These are phyloP conservation scores for Artibeus lituratus DNA, from an alignment of 2,797 vertebrate species.

Conservation along the genomic window DNA sequence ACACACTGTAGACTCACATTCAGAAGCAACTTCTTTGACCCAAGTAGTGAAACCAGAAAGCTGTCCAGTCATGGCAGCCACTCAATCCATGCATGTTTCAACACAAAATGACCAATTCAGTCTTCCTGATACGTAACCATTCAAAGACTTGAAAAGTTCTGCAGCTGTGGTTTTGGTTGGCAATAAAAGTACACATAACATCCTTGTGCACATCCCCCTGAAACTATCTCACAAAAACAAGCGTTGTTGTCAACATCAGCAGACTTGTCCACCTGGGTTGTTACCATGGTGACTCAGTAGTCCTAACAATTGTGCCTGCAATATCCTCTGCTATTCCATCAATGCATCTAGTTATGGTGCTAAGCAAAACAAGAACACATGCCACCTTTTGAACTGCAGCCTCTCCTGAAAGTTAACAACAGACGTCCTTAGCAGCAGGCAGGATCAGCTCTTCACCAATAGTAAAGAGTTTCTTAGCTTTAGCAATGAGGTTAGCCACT, in stretches of 20 bases:
- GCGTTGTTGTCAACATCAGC: neutral
- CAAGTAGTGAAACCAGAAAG: too few species aligned
- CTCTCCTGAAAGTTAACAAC: neutral
- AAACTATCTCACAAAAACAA: neutral
- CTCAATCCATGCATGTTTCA: too few species aligned
- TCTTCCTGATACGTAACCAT: too few species aligned
- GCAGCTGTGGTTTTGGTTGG: too few species aligned
- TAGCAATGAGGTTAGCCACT: too few species aligned
- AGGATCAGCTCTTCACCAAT: neutral
- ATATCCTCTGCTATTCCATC: neutral
- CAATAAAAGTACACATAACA: neutral
- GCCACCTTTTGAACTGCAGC: neutral
- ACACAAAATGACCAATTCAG: too few species aligned
- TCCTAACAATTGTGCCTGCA: neutral
- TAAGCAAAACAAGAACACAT: neutral
- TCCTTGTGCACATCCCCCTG: neutral
- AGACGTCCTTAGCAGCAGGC: neutral
- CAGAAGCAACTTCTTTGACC: too few species aligned
- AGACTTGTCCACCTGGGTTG: neutral
- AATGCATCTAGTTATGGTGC: neutral
- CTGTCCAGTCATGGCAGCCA: too few species aligned
- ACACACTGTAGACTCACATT: too few species aligned
- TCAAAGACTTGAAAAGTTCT: too few species aligned
- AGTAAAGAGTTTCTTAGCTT: too few species aligned
- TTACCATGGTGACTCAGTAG: neutral